These are phyloP conservation scores for Orthosia gothica DNA, from an alignment of 2,888 invertebrate genomes.

Conservation along the genomic window DNA sequence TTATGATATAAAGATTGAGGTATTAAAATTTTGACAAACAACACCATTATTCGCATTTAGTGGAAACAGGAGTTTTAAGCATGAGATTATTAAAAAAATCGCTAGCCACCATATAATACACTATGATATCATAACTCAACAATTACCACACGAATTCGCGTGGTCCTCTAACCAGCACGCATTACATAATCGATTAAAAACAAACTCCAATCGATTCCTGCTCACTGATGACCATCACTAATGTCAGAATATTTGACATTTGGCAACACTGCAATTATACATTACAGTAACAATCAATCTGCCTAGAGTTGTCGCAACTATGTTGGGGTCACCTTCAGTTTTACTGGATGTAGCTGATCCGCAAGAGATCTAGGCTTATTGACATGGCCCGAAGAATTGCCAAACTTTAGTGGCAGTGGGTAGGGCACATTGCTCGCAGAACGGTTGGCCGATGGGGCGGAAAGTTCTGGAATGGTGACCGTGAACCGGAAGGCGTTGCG, in stretches of 20 bases:
- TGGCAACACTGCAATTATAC: conserved; percentile 26
- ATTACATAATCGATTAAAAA: conserved; percentile 56
- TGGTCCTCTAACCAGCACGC: conserved; percentile 38
- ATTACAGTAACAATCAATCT: neutral
- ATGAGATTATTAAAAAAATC: neutral
- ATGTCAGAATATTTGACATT: conserved; percentile 64
- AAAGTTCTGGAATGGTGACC: no score
- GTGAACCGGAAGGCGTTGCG: no score
- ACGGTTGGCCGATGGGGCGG: no score
- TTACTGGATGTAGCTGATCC: no score
- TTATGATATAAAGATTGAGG: no score
- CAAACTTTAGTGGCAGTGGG: no score
- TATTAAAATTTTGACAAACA: neutral
- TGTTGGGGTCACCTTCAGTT: neutral
- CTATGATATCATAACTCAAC: conserved; percentile 40
- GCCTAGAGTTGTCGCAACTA: neutral
- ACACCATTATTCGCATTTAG: neutral
- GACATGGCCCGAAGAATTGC: no score
- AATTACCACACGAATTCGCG: conserved; percentile 37
- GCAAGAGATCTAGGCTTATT: no score
- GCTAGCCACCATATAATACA: neutral
- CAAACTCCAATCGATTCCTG: conserved; percentile 37
- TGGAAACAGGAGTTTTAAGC: neutral
- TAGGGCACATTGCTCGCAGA: no score
- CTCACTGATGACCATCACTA: conserved; percentile 57